Conservation (phyloP, 2,888 invertebrate species). For the Drosophila nr. medialis region DNA sequence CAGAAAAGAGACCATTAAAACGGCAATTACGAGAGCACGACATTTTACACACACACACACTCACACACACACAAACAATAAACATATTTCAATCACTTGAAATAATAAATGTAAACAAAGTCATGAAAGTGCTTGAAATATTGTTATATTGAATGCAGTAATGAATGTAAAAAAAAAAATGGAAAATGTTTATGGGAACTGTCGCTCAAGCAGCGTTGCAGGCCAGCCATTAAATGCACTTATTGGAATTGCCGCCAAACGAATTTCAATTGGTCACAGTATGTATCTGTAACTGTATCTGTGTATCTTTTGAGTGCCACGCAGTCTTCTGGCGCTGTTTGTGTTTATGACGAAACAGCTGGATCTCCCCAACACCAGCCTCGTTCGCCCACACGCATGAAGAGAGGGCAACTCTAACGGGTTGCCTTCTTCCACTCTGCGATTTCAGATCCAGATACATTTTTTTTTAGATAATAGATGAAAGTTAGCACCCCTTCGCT, state of each 20-base stretch:
- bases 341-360: constrained; percentile 61
- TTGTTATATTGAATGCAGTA: constrained; percentile 19
- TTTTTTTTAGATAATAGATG: constrained; percentile 36
- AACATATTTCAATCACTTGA: constrained; percentile 48
- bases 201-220: constrained; percentile 9
- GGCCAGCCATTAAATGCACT: constrained; percentile 52
- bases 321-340: constrained; percentile 5
- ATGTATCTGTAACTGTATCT: constrained; percentile 18
- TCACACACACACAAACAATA: constrained; percentile 8
- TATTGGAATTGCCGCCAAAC: constrained; percentile 52
- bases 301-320: constrained; percentile 27
- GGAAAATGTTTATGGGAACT: constrained; percentile 13
- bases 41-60: constrained; percentile 39
- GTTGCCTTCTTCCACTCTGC: constrained; percentile 11
- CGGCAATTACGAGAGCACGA: constrained; percentile 52
- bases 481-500: constrained; percentile 57
- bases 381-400: constrained; percentile 43
- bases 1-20: constrained; percentile 31
- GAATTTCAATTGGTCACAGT: constrained; percentile 54
- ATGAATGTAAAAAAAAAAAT: constrained; percentile 22
- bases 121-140: constrained; percentile 54
- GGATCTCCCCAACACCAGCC: constrained; percentile 5
- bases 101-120: constrained; percentile 40
- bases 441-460: not conserved
- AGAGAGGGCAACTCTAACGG: constrained; percentile 26